A percentile compares a stretch with the other conserved stretches of the same genome.
phyloP scores from a whole-genome alignment of 2,888 invertebrate species.

The Eudemis profundana region DNA sequence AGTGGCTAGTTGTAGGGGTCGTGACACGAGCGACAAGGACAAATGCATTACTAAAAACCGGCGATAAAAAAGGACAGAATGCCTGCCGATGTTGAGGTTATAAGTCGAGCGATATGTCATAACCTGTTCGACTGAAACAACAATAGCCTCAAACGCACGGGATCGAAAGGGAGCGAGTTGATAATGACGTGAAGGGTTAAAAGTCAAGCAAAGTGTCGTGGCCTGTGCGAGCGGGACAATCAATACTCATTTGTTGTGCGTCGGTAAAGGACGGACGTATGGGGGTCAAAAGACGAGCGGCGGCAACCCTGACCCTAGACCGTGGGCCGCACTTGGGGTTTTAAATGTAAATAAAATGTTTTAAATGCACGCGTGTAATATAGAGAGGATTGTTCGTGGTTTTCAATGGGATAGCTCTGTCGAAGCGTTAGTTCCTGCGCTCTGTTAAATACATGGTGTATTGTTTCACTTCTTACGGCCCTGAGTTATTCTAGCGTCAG shows the following conservation, averaged over 20 bases:
- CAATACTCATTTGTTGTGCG: slow-evolving; percentile 56
- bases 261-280: slow-evolving; percentile 60
- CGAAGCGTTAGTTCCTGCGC: slow-evolving; percentile 57
- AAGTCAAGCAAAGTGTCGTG: slow-evolving; percentile 82
- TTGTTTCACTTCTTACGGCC: slow-evolving; percentile 53
- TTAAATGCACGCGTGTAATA: slow-evolving; percentile 50
- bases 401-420: slow-evolving; percentile 55
- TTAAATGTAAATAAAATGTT: slow-evolving; percentile 48
- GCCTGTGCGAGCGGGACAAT: slow-evolving; percentile 71
- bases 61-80: slow-evolving; percentile 68
- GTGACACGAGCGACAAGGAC: slow-evolving; percentile 74
- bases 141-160: slow-evolving; percentile 54
- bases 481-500: slow-evolving; percentile 40
- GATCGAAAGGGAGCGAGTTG: slow-evolving; percentile 69
- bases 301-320: slow-evolving; percentile 81
- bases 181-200: slow-evolving; percentile 83
- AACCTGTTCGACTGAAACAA: slow-evolving; percentile 78
- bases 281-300: slow-evolving; percentile 83
- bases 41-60: slow-evolving; percentile 57
- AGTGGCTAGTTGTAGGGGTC: slow-evolving; percentile 81
- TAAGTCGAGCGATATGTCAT: slow-evolving; percentile 84
- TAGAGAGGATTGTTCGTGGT: slow-evolving; percentile 52
- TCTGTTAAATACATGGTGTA: slow-evolving; percentile 61
- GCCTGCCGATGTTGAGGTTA: slow-evolving; percentile 75
- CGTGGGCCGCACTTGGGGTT: slow-evolving; percentile 71